Conservation (phyloP, 2,113 vertebrate species). For the Pungitius pungitius region DNA sequence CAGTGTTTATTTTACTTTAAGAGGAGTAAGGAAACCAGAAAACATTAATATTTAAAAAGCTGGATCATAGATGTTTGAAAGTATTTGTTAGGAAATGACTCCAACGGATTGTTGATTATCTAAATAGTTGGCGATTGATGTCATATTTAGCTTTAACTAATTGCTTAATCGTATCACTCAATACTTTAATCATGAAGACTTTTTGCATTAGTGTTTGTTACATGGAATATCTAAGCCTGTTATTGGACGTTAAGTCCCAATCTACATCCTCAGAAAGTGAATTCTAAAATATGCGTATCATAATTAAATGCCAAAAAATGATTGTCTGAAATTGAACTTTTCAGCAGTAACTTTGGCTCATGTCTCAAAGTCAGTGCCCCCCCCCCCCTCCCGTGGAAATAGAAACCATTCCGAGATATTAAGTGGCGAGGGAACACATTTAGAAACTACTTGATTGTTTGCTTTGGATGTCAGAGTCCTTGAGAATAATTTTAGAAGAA, state of each 20-base stretch:
- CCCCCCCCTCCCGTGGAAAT: neutral
- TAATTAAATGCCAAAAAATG: neutral
- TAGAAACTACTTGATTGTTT: neutral
- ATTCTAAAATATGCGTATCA: neutral
- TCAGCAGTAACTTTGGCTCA: neutral
- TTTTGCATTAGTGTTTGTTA: neutral
- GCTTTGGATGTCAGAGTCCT: neutral
- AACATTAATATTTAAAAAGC: neutral
- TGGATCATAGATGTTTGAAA: neutral
- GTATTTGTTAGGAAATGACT: no score
- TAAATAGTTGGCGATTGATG: neutral
- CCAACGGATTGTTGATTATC: no score
- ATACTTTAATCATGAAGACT: neutral
- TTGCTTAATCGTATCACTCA: neutral
- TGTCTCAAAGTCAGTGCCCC: neutral
- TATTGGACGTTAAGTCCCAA: neutral
- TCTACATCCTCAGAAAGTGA: neutral
- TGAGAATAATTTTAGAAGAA: neutral
- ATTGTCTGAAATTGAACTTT: neutral
- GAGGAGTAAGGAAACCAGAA: no score
- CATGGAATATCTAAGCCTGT: neutral
- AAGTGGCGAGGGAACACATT: neutral
- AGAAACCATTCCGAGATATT: neutral
- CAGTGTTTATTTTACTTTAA: no score
- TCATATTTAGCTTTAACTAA: neutral